These are phyloP conservation scores for Habroteleia sp. DNA, from an alignment of 2,888 invertebrate genomes.

Conservation along the genomic window DNA sequence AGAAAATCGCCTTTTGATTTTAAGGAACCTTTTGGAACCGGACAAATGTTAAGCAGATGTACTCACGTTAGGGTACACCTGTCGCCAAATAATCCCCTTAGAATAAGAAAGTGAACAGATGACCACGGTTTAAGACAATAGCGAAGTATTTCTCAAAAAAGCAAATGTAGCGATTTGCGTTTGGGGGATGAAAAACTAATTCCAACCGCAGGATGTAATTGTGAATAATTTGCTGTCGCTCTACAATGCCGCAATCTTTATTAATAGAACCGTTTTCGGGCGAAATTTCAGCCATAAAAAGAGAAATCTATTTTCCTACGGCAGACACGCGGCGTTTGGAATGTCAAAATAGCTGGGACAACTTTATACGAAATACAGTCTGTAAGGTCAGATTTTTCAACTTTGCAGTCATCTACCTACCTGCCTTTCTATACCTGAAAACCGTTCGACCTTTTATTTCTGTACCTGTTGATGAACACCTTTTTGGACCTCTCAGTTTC, in stretches of 20 bases:
- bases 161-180: no score
- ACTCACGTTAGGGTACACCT: neutral
- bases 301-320: no score
- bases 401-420: conserved; percentile 17
- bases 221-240: no score
- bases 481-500: no score
- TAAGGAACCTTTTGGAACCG: no score
- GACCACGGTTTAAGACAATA: conserved; percentile 5
- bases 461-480: no score
- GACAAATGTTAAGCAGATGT: conserved; percentile 4
- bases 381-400: conserved; percentile 21
- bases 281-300: neutral
- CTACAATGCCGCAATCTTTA: no score
- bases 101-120: conserved; percentile 4
- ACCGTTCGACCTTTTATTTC: no score
- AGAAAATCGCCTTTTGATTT: no score
- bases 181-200: neutral
- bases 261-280: conserved; percentile 18
- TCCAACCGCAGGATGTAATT: no score
- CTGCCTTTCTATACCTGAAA: conserved; percentile 26
- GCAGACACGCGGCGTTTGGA: conserved; percentile 1
- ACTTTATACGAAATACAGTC: conserved; percentile 12
- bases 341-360: conserved; percentile 28
- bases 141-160: no score
- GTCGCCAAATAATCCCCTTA: neutral